Evolutionary conservation across 2,797 vertebrate genomes (phyloP).

Genomic region (Denticeps clupeoides): DNA sequence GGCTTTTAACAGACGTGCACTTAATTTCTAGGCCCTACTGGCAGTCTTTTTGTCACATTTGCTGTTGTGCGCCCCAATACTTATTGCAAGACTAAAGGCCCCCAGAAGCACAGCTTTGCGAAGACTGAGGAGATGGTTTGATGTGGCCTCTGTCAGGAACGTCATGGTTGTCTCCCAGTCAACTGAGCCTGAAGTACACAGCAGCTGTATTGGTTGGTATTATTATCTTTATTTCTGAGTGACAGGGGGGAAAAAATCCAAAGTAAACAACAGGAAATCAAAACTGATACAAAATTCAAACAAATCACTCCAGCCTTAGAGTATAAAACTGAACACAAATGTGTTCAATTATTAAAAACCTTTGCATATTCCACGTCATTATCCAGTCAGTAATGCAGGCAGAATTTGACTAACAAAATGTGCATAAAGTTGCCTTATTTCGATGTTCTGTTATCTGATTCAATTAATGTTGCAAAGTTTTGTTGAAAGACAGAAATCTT

Average conservation of each 20-base stretch:
- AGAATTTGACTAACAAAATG: conserved; percentile 62
- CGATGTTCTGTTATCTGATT: conserved; percentile 41
- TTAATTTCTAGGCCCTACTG: conserved; percentile 14
- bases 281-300: conserved; percentile 70
- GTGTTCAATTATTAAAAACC: conserved; percentile 67
- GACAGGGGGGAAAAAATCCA: conserved; percentile 29
- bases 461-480: conserved; percentile 51
- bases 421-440: conserved; percentile 58
- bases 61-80: conserved; percentile 17
- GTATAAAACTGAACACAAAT: conserved; percentile 56
- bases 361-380: conserved; percentile 65
- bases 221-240: no score
- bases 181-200: no score
- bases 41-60: conserved; percentile 19
- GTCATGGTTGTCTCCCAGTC: no score
- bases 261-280: conserved; percentile 41
- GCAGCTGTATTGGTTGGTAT: no score
- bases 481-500: conserved; percentile 13
- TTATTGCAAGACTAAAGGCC: conserved; percentile 12
- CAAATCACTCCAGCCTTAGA: conserved; percentile 53
- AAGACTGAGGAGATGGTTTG: conserved; percentile 28
- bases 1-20: conserved; percentile 15
- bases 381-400: conserved; percentile 44
- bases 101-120: conserved; percentile 30
- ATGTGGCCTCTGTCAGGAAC: conserved; percentile 36